Evolutionary conservation across 1,140 invertebrate species (phyloP).

Genomic region (Tetramorium simillimum): DNA sequence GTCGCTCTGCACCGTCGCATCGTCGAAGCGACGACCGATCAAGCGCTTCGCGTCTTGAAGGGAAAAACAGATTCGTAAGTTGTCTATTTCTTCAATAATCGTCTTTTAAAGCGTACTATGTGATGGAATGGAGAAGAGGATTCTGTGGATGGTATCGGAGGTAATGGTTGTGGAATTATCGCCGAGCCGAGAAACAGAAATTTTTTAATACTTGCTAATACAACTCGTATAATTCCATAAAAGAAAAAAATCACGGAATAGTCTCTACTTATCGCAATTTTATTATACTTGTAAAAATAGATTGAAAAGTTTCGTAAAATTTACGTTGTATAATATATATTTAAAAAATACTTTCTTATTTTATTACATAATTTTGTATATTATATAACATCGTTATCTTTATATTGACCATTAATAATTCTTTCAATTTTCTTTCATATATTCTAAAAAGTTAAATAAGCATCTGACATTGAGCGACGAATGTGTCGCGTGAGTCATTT

Average conservation of each 20-base stretch:
- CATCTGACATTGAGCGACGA: neutral
- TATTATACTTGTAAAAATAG: neutral
- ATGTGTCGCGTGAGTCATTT: slow-evolving; percentile 10
- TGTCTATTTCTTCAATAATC: slow-evolving; percentile 22
- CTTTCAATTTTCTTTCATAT: too few species aligned
- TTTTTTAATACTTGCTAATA: neutral
- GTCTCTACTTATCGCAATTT: neutral
- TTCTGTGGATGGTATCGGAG: neutral
- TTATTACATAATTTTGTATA: too few species aligned
- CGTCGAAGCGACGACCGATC: slow-evolving; percentile 86
- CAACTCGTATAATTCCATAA: neutral
- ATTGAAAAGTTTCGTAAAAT: neutral
- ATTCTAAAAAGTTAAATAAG: neutral
- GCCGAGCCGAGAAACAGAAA: neutral
- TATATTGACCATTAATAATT: neutral
- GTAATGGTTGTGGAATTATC: neutral
- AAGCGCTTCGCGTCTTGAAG: slow-evolving; percentile 84
- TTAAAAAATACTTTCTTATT: too few species aligned
- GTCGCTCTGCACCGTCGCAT: slow-evolving; percentile 90
- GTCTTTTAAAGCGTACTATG: neutral
- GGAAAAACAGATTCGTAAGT: slow-evolving; percentile 32
- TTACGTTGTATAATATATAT: too few species aligned
- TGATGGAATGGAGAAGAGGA: neutral
- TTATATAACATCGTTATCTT: too few species aligned
- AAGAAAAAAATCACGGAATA: neutral